Base-by-base conservation (phyloP, 2,888 invertebrate genomes). In the Nysson spinosus region DNA sequence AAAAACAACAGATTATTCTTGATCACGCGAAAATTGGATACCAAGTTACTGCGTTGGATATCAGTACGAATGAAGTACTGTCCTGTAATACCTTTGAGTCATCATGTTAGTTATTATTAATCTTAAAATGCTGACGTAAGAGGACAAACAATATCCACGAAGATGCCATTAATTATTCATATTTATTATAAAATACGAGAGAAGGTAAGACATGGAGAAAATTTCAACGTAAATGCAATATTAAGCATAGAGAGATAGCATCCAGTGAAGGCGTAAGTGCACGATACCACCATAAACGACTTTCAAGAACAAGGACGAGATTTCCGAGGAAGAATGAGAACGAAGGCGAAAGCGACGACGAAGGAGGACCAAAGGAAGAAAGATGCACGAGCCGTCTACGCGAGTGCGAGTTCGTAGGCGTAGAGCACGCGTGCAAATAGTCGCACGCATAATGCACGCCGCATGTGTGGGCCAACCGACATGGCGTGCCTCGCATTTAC, bases 371-470 rank as follows among this genome's bases (percentile, higher is more conserved):
- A n/a, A n/a, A n/a, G n/a, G n/a, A n/a, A n/a, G 54, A 40, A 49
- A 22, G 37, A 46, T 24, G 52, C 34, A 26, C 35, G 49, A 32
- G 40, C 9, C 54, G 32, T 50, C 54, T 46, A 28, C 26, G 63
- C 61, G 44, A 42, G n/a, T 37, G 61, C 65, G 44, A 42, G n/a
- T 37, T 54, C 65, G 67, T 65, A 32, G 67, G 67, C 65, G 58
- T 12, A 34, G 43, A 51, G 58, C 60, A 55, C 47, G 68, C 61
- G 72, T 61, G 56, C 73, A 63, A 72, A 69, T 58, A 56, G 49
- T 61, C 55, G 66, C 67, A 63, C 69, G 61, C 44, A 57, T 47
- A 60, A 69, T 57, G 39, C 40, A 42, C 50, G 34, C 51, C 6
- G 49, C 42, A n/a, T 54, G 55, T 61, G 62, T 57, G 64, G 60